These are phyloP conservation scores for Xerus inauris DNA, from an alignment of 2,113 vertebrate species.

Conservation along the genomic window DNA sequence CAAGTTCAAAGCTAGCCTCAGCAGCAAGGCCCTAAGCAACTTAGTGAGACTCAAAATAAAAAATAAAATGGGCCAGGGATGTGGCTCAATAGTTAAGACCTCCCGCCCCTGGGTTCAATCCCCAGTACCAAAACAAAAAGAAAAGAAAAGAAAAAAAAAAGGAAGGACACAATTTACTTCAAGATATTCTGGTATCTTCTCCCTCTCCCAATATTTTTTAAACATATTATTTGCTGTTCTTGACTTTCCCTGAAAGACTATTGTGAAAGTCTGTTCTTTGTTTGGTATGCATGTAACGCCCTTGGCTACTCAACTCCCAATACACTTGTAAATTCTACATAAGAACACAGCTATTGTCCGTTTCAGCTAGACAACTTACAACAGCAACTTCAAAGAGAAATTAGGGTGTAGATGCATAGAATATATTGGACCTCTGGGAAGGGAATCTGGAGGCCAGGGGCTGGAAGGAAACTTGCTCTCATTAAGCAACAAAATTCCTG, in stretches of 20 bases:
- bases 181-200: not conserved
- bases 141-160: not conserved
- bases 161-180: not conserved
- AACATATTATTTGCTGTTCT: not conserved
- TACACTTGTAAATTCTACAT: slow-evolving; percentile 31
- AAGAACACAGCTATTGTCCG: not conserved
- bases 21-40: too few relatives aligned
- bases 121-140: too few relatives aligned
- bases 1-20: too few relatives aligned
- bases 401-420: not conserved
- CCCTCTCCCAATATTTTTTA: not conserved
- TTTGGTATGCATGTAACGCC: not conserved
- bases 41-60: too few relatives aligned
- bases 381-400: slow-evolving; percentile 51
- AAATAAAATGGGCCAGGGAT: too few relatives aligned
- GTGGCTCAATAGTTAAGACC: too few relatives aligned
- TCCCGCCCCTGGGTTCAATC: too few relatives aligned
- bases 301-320: not conserved
- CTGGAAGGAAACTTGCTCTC: not conserved
- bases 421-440: not conserved
- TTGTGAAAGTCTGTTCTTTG: not conserved
- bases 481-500: not conserved
- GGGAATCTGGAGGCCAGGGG: not conserved
- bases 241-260: not conserved
- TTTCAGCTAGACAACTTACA: slow-evolving; percentile 31